Conservation (phyloP, 2,797 vertebrate genomes). For the Onychomys leucogaster region DNA sequence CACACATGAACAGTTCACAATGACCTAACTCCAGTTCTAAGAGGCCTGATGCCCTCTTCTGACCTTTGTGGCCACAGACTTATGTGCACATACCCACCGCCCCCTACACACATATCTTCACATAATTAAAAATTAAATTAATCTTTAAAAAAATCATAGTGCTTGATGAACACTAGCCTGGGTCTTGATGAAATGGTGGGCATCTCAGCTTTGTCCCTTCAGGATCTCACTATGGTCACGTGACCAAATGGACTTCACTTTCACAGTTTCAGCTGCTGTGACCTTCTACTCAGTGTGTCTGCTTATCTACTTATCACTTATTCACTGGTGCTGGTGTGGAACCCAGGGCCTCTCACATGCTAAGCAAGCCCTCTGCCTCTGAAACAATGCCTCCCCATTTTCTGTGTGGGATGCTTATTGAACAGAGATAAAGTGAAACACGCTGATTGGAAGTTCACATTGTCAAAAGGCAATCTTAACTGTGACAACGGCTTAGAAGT, state of each 20-base stretch:
- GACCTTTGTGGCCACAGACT: neutral
- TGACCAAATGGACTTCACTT: neutral
- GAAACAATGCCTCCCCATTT: too few relatives aligned
- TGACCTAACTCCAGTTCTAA: neutral
- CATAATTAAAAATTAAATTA: neutral
- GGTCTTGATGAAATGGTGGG: neutral
- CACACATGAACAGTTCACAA: neutral
- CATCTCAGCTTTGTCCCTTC: neutral
- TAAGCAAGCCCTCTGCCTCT: neutral
- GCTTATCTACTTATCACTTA: neutral
- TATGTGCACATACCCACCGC: neutral
- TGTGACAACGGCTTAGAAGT: neutral
- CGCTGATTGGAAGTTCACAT: neutral
- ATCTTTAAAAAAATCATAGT: neutral
- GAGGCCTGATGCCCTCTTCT: neutral
- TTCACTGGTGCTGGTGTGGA: neutral
- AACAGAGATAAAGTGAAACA: neutral
- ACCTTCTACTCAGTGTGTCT: neutral
- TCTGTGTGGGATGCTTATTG: neutral
- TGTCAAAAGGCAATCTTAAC: neutral
- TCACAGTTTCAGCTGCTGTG: neutral
- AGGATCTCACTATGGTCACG: neutral
- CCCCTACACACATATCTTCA: neutral
- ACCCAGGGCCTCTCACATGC: neutral
- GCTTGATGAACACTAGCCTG: neutral